These are phyloP conservation scores for Hirtodrosophila cameraria DNA, from an alignment of 2,888 invertebrate species.

Conservation along the genomic window DNA sequence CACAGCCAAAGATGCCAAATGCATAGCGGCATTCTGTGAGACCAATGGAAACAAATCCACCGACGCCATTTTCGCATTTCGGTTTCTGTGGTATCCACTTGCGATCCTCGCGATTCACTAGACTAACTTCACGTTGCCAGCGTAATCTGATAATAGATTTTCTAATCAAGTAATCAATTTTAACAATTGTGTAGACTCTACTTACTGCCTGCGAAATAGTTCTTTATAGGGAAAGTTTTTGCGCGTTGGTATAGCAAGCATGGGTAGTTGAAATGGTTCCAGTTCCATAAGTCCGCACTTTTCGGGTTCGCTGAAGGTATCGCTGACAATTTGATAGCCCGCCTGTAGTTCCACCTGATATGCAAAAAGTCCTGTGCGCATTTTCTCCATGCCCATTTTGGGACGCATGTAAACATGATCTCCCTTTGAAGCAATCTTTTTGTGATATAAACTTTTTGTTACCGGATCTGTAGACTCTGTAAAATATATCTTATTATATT, in stretches of 20 bases:
- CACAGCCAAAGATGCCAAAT: slow-evolving; percentile 83
- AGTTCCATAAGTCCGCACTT: slow-evolving; percentile 87
- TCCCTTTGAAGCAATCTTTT: slow-evolving; percentile 86
- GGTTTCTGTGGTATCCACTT: slow-evolving; percentile 86
- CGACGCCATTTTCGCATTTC: slow-evolving; percentile 85
- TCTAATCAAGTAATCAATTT: too few species aligned
- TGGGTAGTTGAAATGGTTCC: slow-evolving; percentile 86
- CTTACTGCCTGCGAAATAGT: slow-evolving; percentile 84
- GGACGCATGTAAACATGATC: slow-evolving; percentile 85
- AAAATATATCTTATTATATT: slow-evolving; percentile 86
- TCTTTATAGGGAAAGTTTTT: slow-evolving; percentile 87
- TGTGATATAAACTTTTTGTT: slow-evolving; percentile 85
- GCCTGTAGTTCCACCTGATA: slow-evolving; percentile 87
- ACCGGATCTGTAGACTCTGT: slow-evolving; percentile 86
- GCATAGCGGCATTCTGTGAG: slow-evolving; percentile 86
- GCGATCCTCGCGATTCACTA: slow-evolving; percentile 85
- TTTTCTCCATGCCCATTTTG: slow-evolving; percentile 85
- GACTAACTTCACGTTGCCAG: slow-evolving; percentile 87
- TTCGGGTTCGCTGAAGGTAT: slow-evolving; percentile 87
- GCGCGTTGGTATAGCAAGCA: slow-evolving; percentile 85
- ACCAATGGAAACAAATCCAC: slow-evolving; percentile 86
- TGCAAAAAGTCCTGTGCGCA: slow-evolving; percentile 86
- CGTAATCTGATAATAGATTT: slow-evolving; percentile 84
- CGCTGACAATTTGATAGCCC: slow-evolving; percentile 87
- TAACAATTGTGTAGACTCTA: not conserved